Base-by-base conservation (phyloP, 2,797 vertebrate genomes). In the Pogonophryne albipinna region DNA sequence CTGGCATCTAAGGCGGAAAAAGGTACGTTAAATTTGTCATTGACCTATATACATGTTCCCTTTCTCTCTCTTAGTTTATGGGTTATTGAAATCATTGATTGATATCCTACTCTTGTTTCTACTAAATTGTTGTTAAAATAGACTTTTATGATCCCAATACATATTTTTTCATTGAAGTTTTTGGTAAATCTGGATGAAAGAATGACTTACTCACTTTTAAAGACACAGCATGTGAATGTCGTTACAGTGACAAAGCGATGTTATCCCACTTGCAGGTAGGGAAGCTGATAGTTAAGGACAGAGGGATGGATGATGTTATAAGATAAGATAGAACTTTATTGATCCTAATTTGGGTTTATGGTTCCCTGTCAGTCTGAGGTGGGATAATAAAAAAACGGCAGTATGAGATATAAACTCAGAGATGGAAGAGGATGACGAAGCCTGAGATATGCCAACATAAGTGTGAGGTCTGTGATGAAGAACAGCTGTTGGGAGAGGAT, bases 201-300 rank as follows among this genome's bases (percentile, higher is more conserved):
- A 83, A 66, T 74, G 53, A 52, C 8, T 59, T 41, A 42, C 13
- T 84, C 56, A 67, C 16, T 47, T 19, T 20, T 41, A 73, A 15
- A 5, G 64, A 76, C 69, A 63, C 65, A 52, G 31, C 68, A 58
- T 71, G 44, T 63, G 64, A 76, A 38, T 53, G 61, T 72, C 64
- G 58, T 83, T 71, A 87, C 17, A 11, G 57, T 76, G 69, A 85
- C 46, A 55, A 55, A 72, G 78, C 64, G 57, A 57, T 27, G 61
- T 76, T 45, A 31, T 77, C 55, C 44, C 11, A 42, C 49, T 59
- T 51, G 55, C 49, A 79, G 59, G 52, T 53, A 42, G 72, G 69
- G 41, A 68, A 76, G 57, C 59, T 61, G 68, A 73, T 69, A 31
- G 49, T 64, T 66, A 84, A 83, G 83, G 85, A 81, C 64, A 42